phyloP scores from a whole-genome alignment of 2,888 invertebrate species.

The Tyria jacobaeae region DNA sequence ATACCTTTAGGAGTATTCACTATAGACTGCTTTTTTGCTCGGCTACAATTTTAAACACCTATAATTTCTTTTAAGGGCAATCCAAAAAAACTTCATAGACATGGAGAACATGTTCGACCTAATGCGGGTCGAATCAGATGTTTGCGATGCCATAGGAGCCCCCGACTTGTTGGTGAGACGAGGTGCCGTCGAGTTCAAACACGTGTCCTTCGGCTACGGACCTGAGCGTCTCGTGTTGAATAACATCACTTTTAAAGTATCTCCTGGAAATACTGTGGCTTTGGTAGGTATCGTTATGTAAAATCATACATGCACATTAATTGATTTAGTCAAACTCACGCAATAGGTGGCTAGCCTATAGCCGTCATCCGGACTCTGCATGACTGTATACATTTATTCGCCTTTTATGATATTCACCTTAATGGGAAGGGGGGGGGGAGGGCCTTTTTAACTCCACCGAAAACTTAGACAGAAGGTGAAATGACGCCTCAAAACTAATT shows the following conservation, averaged over 20 bases:
- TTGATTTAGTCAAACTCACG: too few species aligned
- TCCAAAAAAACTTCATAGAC: constrained; percentile 98
- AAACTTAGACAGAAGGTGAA: too few species aligned
- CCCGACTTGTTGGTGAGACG: constrained; percentile 89
- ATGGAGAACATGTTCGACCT: constrained; percentile 99
- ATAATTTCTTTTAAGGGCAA: constrained; percentile 88
- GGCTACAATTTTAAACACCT: background rate
- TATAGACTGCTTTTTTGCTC: background rate
- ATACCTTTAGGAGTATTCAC: background rate
- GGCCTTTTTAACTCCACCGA: too few species aligned
- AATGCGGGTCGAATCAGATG: constrained; percentile 94
- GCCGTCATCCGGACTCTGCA: too few species aligned
- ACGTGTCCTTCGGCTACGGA: constrained; percentile 96
- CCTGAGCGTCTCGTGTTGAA: constrained; percentile 92
- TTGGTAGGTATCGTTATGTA: constrained; percentile 88
- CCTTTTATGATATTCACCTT: too few species aligned
- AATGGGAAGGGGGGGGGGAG: too few species aligned
- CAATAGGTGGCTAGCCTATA: too few species aligned
- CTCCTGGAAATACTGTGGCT: constrained; percentile 94
- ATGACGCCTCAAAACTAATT: too few species aligned
- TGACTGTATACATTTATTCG: too few species aligned
- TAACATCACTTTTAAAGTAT: constrained; percentile 92
- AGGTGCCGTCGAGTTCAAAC: constrained; percentile 94
- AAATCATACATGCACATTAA: too few species aligned
- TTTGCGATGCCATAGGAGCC: constrained; percentile 94